A percentile compares a stretch with the other conserved stretches of the same genome.
Evolutionary conservation across 2,888 invertebrate genomes (phyloP).

Genomic region (Gymnocheta viridis): DNA sequence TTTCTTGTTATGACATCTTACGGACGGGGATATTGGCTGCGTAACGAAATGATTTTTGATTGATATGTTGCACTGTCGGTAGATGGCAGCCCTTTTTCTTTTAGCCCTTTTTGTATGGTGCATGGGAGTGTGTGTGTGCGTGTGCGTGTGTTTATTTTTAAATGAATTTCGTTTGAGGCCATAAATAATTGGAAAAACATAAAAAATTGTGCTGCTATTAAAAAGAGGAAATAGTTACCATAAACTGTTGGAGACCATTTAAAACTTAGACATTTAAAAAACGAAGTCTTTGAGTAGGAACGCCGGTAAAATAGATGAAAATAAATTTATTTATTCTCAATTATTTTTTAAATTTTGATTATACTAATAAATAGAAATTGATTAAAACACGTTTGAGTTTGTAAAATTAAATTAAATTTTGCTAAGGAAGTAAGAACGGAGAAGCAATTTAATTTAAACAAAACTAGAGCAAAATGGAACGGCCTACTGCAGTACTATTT

Average conservation of each 20-base stretch:
- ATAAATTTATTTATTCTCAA: neutral
- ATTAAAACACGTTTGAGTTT: no score
- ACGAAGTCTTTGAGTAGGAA: neutral
- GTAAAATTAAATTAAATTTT: no score
- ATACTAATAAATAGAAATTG: no score
- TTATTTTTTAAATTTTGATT: neutral
- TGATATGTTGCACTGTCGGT: slow-evolving; percentile 19
- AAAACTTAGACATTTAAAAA: neutral
- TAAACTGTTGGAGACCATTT: slow-evolving; percentile 1
- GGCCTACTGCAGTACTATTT: no score
- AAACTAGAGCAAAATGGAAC: no score
- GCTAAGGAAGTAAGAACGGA: no score
- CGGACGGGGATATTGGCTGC: slow-evolving; percentile 18
- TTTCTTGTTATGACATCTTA: slow-evolving; percentile 61
- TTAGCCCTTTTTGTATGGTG: neutral
- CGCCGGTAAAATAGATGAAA: neutral
- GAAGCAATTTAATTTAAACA: no score
- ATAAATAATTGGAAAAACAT: slow-evolving; percentile 6
- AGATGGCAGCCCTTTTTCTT: slow-evolving; percentile 1
- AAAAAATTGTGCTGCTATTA: neutral
- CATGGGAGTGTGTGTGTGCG: neutral
- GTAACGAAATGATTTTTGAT: slow-evolving; percentile 38
- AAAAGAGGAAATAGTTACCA: slow-evolving; percentile 23
- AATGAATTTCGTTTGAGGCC: slow-evolving; percentile 29
- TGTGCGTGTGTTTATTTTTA: neutral